Conservation (phyloP, 2,888 invertebrate genomes). For the Empis livida region DNA sequence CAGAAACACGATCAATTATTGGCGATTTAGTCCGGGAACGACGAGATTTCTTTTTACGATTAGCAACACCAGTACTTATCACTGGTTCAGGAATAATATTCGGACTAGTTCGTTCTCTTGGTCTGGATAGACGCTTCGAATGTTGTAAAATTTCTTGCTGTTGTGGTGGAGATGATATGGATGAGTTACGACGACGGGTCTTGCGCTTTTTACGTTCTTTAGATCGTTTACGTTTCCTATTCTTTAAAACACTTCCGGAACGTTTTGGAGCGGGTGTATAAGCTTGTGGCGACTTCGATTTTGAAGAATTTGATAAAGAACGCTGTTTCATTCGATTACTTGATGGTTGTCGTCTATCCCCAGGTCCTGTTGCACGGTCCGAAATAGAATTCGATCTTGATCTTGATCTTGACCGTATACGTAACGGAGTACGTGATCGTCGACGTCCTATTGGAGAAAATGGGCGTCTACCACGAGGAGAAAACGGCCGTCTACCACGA, state of each 20-base stretch:
- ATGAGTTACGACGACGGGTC: neutral
- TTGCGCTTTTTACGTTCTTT: constrained; percentile 11
- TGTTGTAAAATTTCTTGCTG: constrained; percentile 12
- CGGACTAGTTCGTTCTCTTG: neutral
- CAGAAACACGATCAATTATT: constrained; percentile 15
- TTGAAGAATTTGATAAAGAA: neutral
- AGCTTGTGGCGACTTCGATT: constrained; percentile 17
- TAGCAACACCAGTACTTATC: too few relatives aligned
- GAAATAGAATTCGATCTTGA: constrained; percentile 22
- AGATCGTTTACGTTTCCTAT: constrained; percentile 6
- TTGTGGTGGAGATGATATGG: constrained; percentile 5
- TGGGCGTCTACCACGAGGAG: constrained; percentile 11
- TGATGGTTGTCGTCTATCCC: neutral
- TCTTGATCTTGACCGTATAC: constrained; percentile 28
- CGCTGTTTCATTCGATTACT: neutral
- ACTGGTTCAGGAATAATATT: constrained; percentile 19
- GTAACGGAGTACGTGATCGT: constrained; percentile 17
- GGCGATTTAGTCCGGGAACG: constrained; percentile 17
- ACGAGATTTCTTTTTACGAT: constrained; percentile 16
- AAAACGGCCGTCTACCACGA: constrained; percentile 20
- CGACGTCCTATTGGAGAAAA: constrained; percentile 15
- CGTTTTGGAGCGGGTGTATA: neutral
- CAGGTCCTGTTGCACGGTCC: neutral
- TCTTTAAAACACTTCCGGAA: neutral
- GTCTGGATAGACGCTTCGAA: neutral